Percentiles rank a stretch among this genome's conserved stretches.
Evolutionary conservation across 2,888 invertebrate species (phyloP).

Genomic region (Euphydryas editha): DNA sequence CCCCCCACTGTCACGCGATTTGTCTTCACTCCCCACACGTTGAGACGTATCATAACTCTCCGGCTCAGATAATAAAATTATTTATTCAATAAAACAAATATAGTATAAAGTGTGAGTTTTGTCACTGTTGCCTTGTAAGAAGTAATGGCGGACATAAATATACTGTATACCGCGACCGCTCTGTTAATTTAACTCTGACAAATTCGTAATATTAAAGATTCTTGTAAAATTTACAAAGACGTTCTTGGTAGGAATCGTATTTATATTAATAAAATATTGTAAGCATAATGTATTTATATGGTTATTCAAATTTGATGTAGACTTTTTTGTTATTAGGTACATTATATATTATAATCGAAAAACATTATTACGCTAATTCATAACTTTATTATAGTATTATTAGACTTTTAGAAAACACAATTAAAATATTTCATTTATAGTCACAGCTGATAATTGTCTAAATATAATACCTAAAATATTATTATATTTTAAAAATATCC

Average conservation of each 20-base stretch:
- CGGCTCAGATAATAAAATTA: constrained; percentile 63
- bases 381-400: too few relatives aligned
- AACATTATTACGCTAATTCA: too few relatives aligned
- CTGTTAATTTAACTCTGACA: constrained; percentile 38
- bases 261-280: constrained; percentile 2
- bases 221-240: constrained; percentile 21
- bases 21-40: constrained; percentile 46
- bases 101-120: constrained; percentile 75
- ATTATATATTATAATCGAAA: too few relatives aligned
- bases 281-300: neutral
- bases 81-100: constrained; percentile 78
- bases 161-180: constrained; percentile 35
- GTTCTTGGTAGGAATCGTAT: constrained; percentile 21
- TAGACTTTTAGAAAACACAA: too few relatives aligned
- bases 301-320: neutral
- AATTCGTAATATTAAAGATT: constrained; percentile 38
- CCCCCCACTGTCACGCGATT: constrained; percentile 59
- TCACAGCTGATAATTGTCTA: too few relatives aligned
- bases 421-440: too few relatives aligned
- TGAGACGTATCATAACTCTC: constrained; percentile 43
- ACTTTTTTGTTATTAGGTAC: neutral
- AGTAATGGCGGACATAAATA: constrained; percentile 69
- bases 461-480: too few relatives aligned
- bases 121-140: constrained; percentile 67
- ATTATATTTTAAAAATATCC: too few relatives aligned